Evolutionary conservation across 2,113 vertebrate genomes (phyloP).

Genomic region (Phylloscopus trochiloides): DNA sequence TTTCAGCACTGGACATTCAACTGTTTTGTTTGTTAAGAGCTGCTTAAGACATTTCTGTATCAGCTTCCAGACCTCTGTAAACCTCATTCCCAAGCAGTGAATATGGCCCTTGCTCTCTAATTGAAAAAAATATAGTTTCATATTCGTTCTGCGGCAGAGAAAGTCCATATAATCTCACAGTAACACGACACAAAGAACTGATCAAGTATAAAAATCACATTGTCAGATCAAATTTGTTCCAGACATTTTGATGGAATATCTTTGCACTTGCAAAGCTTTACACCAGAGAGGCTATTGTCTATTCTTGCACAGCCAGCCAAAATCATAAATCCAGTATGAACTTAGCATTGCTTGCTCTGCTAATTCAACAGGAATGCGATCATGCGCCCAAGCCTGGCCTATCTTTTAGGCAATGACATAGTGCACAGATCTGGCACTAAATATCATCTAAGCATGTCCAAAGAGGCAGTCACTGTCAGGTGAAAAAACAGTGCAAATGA

Average conservation of each 20-base stretch:
- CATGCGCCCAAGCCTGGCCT: neutral
- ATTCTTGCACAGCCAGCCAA: neutral
- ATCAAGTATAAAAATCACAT: neutral
- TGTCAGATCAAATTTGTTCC: conserved; percentile 15
- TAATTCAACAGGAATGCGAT: neutral
- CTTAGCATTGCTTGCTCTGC: neutral
- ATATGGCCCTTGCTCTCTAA: neutral
- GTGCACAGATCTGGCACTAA: neutral
- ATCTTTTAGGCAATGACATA: neutral
- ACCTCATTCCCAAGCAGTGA: neutral
- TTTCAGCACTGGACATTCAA: neutral
- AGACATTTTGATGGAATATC: neutral
- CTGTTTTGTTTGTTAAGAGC: neutral
- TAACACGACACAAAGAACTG: neutral
- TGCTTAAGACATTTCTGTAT: neutral
- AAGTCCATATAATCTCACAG: neutral
- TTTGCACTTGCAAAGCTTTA: neutral
- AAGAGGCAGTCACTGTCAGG: neutral
- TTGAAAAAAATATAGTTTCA: neutral
- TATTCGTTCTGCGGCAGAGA: neutral
- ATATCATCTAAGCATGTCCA: neutral
- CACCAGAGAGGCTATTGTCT: neutral
- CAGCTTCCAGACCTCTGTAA: neutral
- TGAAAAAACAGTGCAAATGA: neutral
- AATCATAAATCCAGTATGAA: neutral